Conservation (phyloP, 1,140 invertebrate species). For the Tetramorium alpestre region DNA sequence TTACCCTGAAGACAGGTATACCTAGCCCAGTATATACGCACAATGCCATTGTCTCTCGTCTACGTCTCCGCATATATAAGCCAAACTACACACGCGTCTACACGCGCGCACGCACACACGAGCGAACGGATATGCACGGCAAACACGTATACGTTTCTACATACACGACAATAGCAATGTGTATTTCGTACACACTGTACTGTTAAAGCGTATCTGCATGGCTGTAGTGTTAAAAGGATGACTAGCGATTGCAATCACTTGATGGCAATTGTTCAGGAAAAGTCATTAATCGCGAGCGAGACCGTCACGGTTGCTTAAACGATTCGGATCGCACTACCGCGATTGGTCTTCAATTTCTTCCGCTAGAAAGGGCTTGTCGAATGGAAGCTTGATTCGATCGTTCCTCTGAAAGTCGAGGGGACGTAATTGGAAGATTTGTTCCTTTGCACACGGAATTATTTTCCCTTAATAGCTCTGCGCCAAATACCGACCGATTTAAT, state of each 20-base stretch:
- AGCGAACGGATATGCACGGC: not conserved
- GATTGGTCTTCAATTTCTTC: constrained; percentile 39
- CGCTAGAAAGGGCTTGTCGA: constrained; percentile 26
- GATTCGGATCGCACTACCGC: constrained; percentile 42
- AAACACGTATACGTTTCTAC: not conserved
- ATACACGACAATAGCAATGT: not conserved
- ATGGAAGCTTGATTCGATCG: constrained; percentile 19
- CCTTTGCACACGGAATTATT: constrained; percentile 40
- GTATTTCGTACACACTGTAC: not conserved
- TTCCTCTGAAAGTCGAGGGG: not conserved
- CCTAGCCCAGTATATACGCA: constrained; percentile 43
- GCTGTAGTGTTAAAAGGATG: constrained; percentile 30
- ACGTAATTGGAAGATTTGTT: constrained; percentile 39
- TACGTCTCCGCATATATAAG: constrained; percentile 15
- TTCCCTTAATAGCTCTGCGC: constrained; percentile 34
- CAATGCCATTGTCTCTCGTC: constrained; percentile 66
- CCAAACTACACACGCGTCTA: not conserved
- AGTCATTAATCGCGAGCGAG: constrained; percentile 60
- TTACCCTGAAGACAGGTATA: constrained; percentile 61
- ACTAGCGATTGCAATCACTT: constrained; percentile 39
- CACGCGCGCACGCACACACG: no score
- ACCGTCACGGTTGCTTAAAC: constrained; percentile 38
- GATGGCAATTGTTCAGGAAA: constrained; percentile 51
- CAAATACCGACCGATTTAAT: constrained; percentile 30
- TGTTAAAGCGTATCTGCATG: not conserved